These are phyloP conservation scores for Capitulum mitella DNA, from an alignment of 2,888 invertebrate genomes.

Conservation along the genomic window DNA sequence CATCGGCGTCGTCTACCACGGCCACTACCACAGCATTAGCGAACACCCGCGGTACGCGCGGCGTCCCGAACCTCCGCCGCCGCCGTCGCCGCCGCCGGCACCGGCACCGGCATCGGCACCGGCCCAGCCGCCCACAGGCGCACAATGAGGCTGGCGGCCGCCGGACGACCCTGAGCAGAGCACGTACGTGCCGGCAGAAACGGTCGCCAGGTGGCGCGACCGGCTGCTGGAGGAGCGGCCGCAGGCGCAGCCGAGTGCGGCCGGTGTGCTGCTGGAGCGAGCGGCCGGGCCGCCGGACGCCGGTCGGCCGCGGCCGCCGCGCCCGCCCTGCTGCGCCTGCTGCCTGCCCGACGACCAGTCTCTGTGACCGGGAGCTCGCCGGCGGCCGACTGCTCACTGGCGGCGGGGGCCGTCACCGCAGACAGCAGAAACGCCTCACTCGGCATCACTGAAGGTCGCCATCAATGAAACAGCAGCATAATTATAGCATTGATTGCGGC, in stretches of 20 bases:
- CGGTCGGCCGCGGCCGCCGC: not conserved
- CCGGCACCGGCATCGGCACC: too few species aligned
- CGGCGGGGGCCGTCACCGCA: not conserved
- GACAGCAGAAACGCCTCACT: too few species aligned
- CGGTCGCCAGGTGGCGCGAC: slow-evolving; percentile 1
- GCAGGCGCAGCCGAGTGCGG: slow-evolving; percentile 10
- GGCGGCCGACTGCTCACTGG: not conserved
- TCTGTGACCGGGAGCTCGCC: not conserved
- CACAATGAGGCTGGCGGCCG: not conserved
- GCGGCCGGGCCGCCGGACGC: not conserved
- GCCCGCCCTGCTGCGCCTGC: not conserved
- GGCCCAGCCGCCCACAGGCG: not conserved
- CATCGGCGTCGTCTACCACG: slow-evolving; percentile 88
- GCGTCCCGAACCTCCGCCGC: not conserved
- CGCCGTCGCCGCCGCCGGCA: not conserved
- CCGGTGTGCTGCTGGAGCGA: not conserved
- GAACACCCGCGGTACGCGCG: slow-evolving; percentile 79
- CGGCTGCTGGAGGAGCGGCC: not conserved
- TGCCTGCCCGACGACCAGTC: not conserved
- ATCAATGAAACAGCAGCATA: too few species aligned
- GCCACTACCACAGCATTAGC: slow-evolving; percentile 89
- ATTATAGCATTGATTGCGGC: too few species aligned
- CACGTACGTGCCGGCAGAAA: slow-evolving; percentile 10
- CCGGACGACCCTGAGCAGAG: slow-evolving; percentile 13
- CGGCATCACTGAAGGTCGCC: too few species aligned